Evolutionary conservation across 2,888 invertebrate species (phyloP), one percentile per base, ranked within the genome.

Genomic region (Mythimna pallens): DNA sequence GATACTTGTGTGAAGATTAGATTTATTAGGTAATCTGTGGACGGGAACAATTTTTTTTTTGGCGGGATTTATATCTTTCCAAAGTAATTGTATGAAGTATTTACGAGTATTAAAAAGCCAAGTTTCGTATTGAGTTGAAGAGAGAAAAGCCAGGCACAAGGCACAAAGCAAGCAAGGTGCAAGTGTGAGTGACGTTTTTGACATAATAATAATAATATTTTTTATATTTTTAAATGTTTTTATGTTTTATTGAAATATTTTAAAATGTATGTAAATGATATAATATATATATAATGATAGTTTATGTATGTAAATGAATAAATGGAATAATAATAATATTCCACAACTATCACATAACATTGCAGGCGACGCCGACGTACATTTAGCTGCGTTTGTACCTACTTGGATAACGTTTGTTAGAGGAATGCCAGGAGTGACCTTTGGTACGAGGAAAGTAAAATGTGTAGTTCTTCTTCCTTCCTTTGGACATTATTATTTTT

Each of bases 301-400:
- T n/a, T n/a, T n/a, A n/a, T n/a, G 25, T 25, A 25, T 25, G 25
- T 25, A 25, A 25, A 25, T 25, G 25, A 25, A 25, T 25, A 25
- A 25, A 25, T 2, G 2, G 25, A 25, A 25, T 25, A 25, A 25
- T 25, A 1, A 25, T 25, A 25, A 25, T 25, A 25, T 25, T 25
- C 25, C 25, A 25, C 25, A 25, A 25, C 25, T 25, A 25, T 25
- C 25, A 25, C 25, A 25, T 2, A 25, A 25, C 25, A 25, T 25
- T 0, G 52, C 14, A 52, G 8, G 36, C 30, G 30, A 55, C 30
- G 54, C 65, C 36, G 22, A 54, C 30, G 47, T 76, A 50, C 61
- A 62, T 40, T 57, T 76, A 43, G 17, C 9, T 20, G 34, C n/a
- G 12, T 40, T 62, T 76, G 55, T 67, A n/a, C n/a, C n/a, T n/a